Base-by-base conservation (phyloP, 2,888 invertebrate species). In the Saturnia pavonia region DNA sequence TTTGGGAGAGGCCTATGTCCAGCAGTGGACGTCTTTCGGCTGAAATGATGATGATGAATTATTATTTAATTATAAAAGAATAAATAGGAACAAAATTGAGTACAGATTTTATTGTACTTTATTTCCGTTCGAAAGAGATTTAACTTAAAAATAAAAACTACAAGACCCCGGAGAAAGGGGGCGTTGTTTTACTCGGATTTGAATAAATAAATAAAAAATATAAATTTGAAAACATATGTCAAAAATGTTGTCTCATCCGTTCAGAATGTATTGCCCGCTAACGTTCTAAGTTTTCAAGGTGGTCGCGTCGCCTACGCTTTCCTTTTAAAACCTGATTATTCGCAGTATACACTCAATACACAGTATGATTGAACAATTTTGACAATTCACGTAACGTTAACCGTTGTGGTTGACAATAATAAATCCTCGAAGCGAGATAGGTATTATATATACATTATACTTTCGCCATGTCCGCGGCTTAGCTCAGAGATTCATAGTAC, bases 241-340 rank as follows among this genome's bases (percentile, higher is more conserved):
- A 27, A 27, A 60, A 60, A 12, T 2, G 54, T 22, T 11, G n/a
- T 22, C 11, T 22, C 27, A 60, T 27, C 27, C 19, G 25, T 60
- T 14, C 0, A 11, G 14, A 60, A 60, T 25, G 57, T 60, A 27
- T 3, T 60, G 27, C 14, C 4, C 27, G 57, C 57, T 14, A 27
- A 3, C 57, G 27, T 16, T 60, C 57, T 60, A 60, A 60, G 14
- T 27, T 25, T 27, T 60, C 57, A 60, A 60, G 57, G 57, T 14
- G 16, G 25, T 60, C 14, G 14, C 27, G 57, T 60, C 14, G 57
- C 57, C 57, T 27, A 60, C 57, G 57, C 57, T 60, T 60, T 60
- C 57, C 57, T 60, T 25, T 60, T 14, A 60, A 25, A 60, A 60
- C 57, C 57, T 27, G 57, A 60, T 27, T 27, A 60, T 60, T 60